These are phyloP conservation scores for Plebejus argus DNA, from an alignment of 2,888 invertebrate species.

Conservation along the genomic window DNA sequence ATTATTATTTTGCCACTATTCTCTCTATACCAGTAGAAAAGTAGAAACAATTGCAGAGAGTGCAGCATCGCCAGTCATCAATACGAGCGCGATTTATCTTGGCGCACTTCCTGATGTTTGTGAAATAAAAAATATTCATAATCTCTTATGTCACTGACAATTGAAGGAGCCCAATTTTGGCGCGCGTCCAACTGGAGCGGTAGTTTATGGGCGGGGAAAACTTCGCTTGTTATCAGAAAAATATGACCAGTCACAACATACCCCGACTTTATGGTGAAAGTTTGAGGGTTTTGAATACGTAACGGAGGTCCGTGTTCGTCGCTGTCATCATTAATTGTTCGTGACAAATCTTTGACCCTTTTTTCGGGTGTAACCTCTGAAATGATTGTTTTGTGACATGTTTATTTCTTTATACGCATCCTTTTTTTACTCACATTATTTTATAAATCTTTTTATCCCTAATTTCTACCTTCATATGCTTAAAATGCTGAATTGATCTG, in stretches of 20 bases:
- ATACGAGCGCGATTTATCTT: neutral
- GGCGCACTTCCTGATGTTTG: conserved; percentile 1
- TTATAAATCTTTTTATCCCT: neutral
- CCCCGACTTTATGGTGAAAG: conserved; percentile 63
- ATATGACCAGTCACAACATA: conserved; percentile 66
- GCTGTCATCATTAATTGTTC: neutral
- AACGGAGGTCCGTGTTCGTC: neutral
- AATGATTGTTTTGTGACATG: neutral
- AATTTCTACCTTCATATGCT: neutral
- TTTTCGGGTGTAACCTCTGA: neutral
- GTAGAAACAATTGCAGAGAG: neutral
- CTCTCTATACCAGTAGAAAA: neutral
- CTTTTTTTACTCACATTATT: neutral
- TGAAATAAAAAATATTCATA: conserved; percentile 16
- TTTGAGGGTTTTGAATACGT: conserved; percentile 57
- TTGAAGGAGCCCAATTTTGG: conserved; percentile 47
- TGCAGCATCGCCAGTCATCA: neutral
- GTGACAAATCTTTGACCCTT: conserved; percentile 14
- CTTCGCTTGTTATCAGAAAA: conserved; percentile 74
- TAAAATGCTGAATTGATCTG: neutral
- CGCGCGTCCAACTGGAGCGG: conserved; percentile 50
- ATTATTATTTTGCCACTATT: neutral
- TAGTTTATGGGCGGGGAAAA: conserved; percentile 55
- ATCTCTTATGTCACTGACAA: conserved; percentile 33
- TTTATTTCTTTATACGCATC: neutral